Percentiles rank a stretch among this genome's conserved stretches.
These are phyloP conservation scores for Stenodema calcarata DNA, from an alignment of 2,888 invertebrate species.

Conservation along the genomic window DNA sequence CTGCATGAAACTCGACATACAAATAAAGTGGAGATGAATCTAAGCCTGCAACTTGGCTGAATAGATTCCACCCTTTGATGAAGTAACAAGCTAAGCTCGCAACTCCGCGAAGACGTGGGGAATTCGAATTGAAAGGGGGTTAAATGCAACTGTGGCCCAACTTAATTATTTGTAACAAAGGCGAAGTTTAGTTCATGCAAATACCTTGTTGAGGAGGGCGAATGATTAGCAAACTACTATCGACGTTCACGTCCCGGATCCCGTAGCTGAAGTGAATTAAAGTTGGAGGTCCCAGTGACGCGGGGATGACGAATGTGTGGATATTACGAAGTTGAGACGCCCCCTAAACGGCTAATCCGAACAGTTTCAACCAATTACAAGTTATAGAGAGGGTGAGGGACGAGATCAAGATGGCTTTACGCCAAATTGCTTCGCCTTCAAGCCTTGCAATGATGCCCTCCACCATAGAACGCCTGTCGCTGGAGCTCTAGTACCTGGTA, in stretches of 20 bases:
- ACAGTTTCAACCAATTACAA: slow-evolving; percentile 42
- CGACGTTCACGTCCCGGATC: slow-evolving; percentile 3
- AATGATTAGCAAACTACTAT: slow-evolving; percentile 39
- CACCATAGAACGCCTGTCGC: background rate
- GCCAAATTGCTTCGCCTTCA: slow-evolving; percentile 12
- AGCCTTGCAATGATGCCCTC: background rate
- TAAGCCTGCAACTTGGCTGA: background rate
- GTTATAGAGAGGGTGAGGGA: background rate
- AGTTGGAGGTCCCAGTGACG: background rate
- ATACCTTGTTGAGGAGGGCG: background rate
- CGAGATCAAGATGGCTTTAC: slow-evolving; percentile 29
- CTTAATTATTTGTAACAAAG: slow-evolving; percentile 34
- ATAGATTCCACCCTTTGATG: background rate
- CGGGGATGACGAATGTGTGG: slow-evolving; percentile 34
- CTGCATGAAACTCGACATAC: too few relatives aligned
- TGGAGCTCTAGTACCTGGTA: background rate
- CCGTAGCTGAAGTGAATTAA: slow-evolving; percentile 17
- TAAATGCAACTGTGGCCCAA: slow-evolving; percentile 27
- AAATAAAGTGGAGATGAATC: background rate
- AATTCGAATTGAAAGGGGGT: slow-evolving; percentile 29
- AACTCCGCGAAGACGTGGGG: background rate
- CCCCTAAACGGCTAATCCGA: slow-evolving; percentile 18
- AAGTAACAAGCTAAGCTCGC: background rate
- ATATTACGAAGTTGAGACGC: slow-evolving; percentile 19
- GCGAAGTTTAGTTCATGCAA: slow-evolving; percentile 36